Conservation (phyloP, 2,797 vertebrate genomes). For the Crocidura indochinensis region DNA sequence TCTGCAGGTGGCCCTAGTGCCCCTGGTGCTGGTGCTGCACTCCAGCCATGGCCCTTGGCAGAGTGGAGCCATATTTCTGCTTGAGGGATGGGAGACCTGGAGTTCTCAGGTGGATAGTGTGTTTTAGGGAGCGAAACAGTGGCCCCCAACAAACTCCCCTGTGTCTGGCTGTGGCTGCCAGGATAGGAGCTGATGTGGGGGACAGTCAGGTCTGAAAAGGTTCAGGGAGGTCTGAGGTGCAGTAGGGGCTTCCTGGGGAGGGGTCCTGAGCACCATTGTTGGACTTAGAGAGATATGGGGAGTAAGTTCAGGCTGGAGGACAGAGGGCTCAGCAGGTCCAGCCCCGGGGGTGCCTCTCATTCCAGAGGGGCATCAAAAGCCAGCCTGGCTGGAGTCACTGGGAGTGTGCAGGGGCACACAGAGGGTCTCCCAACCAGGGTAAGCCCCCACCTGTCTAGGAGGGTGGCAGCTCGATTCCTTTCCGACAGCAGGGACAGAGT, state of each 20-base stretch:
- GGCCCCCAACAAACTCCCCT: background rate
- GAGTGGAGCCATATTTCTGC: background rate
- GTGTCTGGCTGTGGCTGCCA: background rate
- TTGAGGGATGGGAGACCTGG: too few relatives aligned
- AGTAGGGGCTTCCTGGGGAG: background rate
- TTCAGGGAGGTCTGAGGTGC: background rate
- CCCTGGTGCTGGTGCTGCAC: background rate
- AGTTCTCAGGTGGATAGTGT: too few relatives aligned
- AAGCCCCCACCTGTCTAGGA: too few relatives aligned
- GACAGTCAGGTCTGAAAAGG: background rate
- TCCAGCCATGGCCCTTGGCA: background rate
- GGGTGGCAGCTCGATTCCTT: too few relatives aligned
- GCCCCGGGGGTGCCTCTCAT: background rate
- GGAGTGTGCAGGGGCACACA: too few relatives aligned
- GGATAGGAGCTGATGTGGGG: background rate
- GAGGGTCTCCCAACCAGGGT: too few relatives aligned
- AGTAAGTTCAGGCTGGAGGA: background rate
- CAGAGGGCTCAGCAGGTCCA: background rate
- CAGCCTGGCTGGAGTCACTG: too few relatives aligned
- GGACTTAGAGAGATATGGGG: background rate
- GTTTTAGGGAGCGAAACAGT: too few relatives aligned
- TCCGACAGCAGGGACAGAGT: too few relatives aligned
- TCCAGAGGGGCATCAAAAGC: background rate
- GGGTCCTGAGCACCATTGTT: background rate
- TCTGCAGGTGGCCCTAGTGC: background rate